These are phyloP conservation scores for Sebastes steindachneri DNA, from an alignment of 2,797 vertebrate genomes.

Conservation along the genomic window DNA sequence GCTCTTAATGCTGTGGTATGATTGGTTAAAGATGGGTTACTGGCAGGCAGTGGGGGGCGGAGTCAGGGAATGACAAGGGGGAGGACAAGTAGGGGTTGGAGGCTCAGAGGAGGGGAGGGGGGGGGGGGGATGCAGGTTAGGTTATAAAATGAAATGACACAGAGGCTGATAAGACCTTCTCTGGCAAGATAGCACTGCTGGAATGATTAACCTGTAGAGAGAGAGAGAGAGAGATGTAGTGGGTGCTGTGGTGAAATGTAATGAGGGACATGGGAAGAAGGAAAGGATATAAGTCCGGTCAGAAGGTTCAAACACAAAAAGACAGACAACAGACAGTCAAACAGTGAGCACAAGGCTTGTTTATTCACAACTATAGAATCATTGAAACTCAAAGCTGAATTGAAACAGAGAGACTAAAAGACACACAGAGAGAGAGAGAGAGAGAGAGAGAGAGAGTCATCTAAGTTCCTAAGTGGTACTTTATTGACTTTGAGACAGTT, in stretches of 20 bases:
- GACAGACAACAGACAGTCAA: neutral
- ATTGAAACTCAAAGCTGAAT: neutral
- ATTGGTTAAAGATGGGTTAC: constrained; percentile 80
- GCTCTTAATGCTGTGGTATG: constrained; percentile 61
- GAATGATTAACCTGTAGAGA: constrained; percentile 92
- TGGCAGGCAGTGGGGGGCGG: constrained; percentile 67
- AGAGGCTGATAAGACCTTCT: constrained; percentile 92
- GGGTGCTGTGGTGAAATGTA: constrained; percentile 15
- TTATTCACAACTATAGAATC: neutral
- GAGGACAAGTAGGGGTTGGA: constrained; percentile 21
- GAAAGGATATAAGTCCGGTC: constrained; percentile 17
- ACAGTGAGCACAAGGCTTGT: neutral
- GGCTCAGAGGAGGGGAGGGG: constrained; percentile 66
- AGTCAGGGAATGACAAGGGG: constrained; percentile 82
- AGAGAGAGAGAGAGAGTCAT: neutral
- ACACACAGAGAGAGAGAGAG: neutral
- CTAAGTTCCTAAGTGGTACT: neutral
- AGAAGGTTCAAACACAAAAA: constrained; percentile 7
- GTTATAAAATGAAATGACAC: constrained; percentile 99
- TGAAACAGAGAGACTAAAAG: neutral
- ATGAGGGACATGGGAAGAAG: constrained; percentile 4
- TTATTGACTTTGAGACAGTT: constrained; percentile 30
- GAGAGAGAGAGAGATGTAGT: neutral
- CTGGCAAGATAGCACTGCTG: constrained; percentile 88
- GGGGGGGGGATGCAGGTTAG: constrained; percentile 82